Evolutionary conservation across 2,113 vertebrate genomes (phyloP), one percentile per base, ranked within the genome.

Genomic region (Platichthys stellatus): DNA sequence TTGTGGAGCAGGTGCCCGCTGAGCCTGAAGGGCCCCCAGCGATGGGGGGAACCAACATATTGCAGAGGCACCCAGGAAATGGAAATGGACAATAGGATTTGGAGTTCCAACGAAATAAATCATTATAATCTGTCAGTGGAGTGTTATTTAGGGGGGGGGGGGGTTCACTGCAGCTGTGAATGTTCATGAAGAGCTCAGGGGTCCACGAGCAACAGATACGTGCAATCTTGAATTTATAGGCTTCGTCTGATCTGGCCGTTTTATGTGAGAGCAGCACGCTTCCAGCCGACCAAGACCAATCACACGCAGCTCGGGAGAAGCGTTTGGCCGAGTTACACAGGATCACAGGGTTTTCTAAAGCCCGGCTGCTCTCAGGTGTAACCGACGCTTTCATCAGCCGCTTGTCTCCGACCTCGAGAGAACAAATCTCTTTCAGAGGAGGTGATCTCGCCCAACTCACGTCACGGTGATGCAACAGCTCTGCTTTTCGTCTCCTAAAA

Each of bases 51-150:
- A 47, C 60, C 58, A 57, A 60, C 77, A 60, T 26, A 65, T 63
- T 38, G 56, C 76, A 57, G 69, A 87, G 85, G 75, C 78, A 72
- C 74, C 70, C 64, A 81, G 81, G 82, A 85, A 88, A 82, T 58
- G 43, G 59, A 81, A 77, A 45, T 65, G 63, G 38, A 81, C 70
- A 65, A 85, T 59, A 35, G 74, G 76, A 89, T 82, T 86, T 66
- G 56, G 47, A 79, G 63, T 45, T 66, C 65, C 81, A 78, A 74
- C 72, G 78, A 88, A 86, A 80, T 80, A 88, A 89, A 86, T 89
- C 43, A 74, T 69, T 60, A 74, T 84, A 68, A 80, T 84, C 74
- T 89, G 81, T 74, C 81, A 74, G 26, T 63, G 21, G 80, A 67
- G 79, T 80, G 73, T 84, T 83, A 87, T 78, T n/a, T 38, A 12